phyloP scores from a whole-genome alignment of 2,797 vertebrate genomes.

The Mus spretus region DNA sequence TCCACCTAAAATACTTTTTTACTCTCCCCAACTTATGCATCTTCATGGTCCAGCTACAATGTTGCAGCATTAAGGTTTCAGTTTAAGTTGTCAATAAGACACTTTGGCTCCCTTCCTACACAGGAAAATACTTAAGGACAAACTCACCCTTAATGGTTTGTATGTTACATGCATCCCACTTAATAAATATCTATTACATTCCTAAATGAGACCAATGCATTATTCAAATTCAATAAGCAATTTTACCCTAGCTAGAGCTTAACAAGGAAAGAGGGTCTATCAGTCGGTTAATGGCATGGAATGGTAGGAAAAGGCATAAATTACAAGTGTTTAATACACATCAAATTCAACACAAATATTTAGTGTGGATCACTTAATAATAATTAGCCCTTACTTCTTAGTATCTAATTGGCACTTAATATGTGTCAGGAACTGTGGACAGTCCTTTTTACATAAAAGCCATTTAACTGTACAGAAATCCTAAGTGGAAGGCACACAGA shows the following conservation, averaged over 20 bases:
- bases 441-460: background rate
- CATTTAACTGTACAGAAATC: conserved; percentile 11
- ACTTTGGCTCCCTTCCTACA: background rate
- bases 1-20: background rate
- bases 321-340: background rate
- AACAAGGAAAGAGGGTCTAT: background rate
- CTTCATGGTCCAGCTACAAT: background rate
- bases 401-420: conserved; percentile 3
- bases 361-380: background rate
- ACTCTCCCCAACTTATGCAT: background rate
- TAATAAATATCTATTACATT: background rate
- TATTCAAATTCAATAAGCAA: conserved; percentile 30
- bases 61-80: background rate
- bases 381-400: background rate
- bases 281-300: background rate
- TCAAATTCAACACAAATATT: background rate
- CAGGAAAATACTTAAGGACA: background rate
- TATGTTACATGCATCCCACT: background rate
- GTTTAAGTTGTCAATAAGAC: background rate
- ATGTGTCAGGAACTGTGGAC: background rate
- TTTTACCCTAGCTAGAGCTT: conserved; percentile 29
- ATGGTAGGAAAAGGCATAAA: conserved; percentile 26
- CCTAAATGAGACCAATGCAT: background rate
- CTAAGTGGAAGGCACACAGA: background rate
- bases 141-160: background rate